Conservation (phyloP, 2,797 vertebrate genomes). For the Lagocephalus sceleratus region DNA sequence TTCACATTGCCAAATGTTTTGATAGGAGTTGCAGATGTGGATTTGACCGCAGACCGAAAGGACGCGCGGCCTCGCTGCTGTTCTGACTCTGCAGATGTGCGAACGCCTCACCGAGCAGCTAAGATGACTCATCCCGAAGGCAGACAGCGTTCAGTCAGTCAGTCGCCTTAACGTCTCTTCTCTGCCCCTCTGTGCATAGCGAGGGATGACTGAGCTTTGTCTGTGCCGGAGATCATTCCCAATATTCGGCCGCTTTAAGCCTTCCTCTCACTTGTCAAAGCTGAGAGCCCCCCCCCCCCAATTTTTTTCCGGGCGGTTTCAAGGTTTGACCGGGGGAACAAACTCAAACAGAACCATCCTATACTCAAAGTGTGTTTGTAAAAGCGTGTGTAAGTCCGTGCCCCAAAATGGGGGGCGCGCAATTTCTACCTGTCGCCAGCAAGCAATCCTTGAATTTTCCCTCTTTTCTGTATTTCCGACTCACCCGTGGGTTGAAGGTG, state of each 20-base stretch:
- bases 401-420: constrained; percentile 14
- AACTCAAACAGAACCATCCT: constrained; percentile 7
- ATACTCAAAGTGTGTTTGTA: constrained; percentile 27
- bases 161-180: constrained; percentile 69
- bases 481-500: constrained; percentile 24
- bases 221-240: constrained; percentile 64
- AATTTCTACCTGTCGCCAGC: constrained; percentile 30
- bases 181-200: constrained; percentile 62
- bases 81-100: constrained; percentile 30
- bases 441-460: constrained; percentile 29
- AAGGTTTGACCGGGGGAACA: constrained; percentile 9
- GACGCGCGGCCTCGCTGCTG: constrained; percentile 13
- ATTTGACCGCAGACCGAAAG: constrained; percentile 6
- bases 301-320: constrained; percentile 7
- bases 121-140: constrained; percentile 65
- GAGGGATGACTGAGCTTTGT: constrained; percentile 72
- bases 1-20: constrained; percentile 36
- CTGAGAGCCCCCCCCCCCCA: neutral
- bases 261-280: too few species aligned
- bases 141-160: constrained; percentile 72
- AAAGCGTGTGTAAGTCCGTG: constrained; percentile 5
- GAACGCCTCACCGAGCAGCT: constrained; percentile 58
- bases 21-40: constrained; percentile 37
- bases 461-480: constrained; percentile 21
- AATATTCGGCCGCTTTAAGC: constrained; percentile 18